These are phyloP conservation scores for Cataglyphis livida DNA, from an alignment of 2,888 invertebrate species.

Conservation along the genomic window DNA sequence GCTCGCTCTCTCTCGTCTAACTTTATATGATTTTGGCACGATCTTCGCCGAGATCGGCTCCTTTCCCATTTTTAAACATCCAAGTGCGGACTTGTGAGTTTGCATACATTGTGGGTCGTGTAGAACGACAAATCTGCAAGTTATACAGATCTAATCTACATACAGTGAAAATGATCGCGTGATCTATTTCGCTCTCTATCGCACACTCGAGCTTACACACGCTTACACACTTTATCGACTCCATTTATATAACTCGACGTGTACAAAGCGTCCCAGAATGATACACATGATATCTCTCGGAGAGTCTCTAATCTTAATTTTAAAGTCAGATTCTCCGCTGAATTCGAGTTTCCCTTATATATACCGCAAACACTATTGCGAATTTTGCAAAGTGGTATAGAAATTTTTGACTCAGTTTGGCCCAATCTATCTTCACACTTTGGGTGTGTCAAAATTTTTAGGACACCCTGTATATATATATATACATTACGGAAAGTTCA, in stretches of 20 bases:
- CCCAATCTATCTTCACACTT: no score
- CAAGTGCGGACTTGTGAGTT: background rate
- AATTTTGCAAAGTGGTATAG: no score
- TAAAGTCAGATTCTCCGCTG: slow-evolving; percentile 2
- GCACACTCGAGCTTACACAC: slow-evolving; percentile 13
- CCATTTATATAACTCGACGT: slow-evolving; percentile 37
- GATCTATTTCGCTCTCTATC: slow-evolving; percentile 17
- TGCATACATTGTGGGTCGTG: background rate
- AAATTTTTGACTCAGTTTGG: no score
- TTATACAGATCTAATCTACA: slow-evolving; percentile 14
- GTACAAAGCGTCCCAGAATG: background rate
- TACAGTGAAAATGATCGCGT: slow-evolving; percentile 25
- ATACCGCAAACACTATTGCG: no score
- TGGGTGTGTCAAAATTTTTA: no score
- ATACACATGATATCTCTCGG: background rate
- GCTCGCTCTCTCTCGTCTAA: background rate
- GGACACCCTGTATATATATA: no score
- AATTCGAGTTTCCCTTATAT: background rate
- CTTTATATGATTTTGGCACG: slow-evolving; percentile 43
- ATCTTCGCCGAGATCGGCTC: slow-evolving; percentile 61
- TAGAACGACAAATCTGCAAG: background rate
- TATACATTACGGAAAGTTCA: background rate
- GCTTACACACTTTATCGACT: slow-evolving; percentile 41
- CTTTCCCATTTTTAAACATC: slow-evolving; percentile 48
- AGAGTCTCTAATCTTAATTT: slow-evolving; percentile 9